Conservation (phyloP, 2,113 vertebrate species). For the Pyrgilauda ruficollis region DNA sequence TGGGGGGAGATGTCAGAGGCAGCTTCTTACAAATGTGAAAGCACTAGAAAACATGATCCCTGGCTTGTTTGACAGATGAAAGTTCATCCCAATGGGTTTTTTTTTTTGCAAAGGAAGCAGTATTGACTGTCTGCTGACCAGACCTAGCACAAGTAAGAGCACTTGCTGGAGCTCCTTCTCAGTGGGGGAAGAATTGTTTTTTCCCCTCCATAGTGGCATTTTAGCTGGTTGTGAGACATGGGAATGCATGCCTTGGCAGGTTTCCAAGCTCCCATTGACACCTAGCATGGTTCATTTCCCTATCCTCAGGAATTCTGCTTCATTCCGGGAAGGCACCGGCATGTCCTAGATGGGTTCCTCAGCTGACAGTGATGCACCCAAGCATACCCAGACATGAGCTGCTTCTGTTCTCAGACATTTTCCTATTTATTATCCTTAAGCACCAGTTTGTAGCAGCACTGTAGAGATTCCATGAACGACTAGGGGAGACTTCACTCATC, state of each 20-base stretch:
- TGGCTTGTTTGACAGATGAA: background rate
- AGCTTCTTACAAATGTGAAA: background rate
- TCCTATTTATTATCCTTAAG: background rate
- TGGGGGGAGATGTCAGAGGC: background rate
- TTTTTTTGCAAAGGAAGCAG: background rate
- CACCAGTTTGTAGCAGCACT: background rate
- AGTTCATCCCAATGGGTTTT: background rate
- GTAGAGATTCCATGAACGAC: background rate
- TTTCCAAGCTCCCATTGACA: accelerated
- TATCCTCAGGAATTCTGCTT: background rate
- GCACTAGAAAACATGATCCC: background rate
- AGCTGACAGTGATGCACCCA: background rate
- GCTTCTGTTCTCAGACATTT: background rate
- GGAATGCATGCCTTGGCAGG: background rate
- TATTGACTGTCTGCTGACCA: background rate
- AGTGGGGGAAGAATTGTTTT: background rate
- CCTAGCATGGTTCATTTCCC: background rate
- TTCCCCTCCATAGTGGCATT: accelerated
- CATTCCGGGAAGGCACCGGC: background rate
- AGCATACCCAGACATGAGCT: background rate
- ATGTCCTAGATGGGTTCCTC: background rate
- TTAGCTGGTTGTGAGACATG: background rate
- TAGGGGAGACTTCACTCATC: background rate
- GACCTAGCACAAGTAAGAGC: background rate
- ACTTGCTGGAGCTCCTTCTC: background rate